These are phyloP conservation scores for Caenorhabditis panamensis DNA, from an alignment of 2,888 invertebrate genomes.

Conservation along the genomic window DNA sequence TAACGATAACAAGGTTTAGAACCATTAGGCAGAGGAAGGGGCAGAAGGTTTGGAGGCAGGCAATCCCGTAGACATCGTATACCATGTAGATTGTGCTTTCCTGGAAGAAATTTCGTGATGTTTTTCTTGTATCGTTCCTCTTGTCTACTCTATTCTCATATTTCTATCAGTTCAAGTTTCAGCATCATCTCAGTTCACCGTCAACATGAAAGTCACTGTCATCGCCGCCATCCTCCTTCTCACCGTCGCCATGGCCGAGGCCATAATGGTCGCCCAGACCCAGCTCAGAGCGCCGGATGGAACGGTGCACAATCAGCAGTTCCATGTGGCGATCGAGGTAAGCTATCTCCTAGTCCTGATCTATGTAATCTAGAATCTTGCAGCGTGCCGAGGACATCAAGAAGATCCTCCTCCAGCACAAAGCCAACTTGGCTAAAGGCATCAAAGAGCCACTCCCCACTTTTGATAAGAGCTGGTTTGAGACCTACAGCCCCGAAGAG, in stretches of 20 bases:
- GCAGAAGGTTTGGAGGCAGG: slow-evolving; percentile 68
- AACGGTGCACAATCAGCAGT: too few species aligned
- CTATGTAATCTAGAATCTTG: too few species aligned
- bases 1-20: slow-evolving; percentile 71
- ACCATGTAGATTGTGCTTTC: slow-evolving; percentile 64
- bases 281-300: too few species aligned
- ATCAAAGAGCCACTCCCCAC: too few species aligned
- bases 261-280: too few species aligned
- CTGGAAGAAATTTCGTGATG: slow-evolving; percentile 29
- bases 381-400: too few species aligned
- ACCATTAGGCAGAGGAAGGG: slow-evolving; percentile 70
- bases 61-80: slow-evolving; percentile 71
- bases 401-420: too few species aligned
- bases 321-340: not conserved
- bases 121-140: not conserved
- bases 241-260: not conserved
- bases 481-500: too few species aligned
- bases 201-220: not conserved
- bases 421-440: too few species aligned
- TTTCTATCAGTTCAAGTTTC: not conserved
- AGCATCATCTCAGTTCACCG: not conserved
- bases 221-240: not conserved
- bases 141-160: not conserved
- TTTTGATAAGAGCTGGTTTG: too few species aligned
- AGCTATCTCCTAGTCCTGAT: too few species aligned